A percentile compares a stretch with the other conserved stretches of the same genome.
phyloP scores from a whole-genome alignment of 92 coral and sea anemone species.

The Pocillopora meandrina region DNA sequence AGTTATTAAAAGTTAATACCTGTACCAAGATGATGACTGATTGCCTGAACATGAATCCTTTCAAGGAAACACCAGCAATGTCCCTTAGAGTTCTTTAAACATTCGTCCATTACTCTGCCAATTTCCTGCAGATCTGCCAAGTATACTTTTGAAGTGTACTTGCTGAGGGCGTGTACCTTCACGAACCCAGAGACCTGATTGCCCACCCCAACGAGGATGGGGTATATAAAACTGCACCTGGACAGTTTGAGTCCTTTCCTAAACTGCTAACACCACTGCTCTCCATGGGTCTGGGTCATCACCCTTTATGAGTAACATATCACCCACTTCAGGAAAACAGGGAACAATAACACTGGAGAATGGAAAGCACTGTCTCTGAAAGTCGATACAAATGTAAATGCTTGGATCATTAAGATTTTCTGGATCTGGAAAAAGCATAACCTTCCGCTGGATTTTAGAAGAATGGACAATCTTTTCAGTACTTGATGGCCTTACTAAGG shows the following conservation, averaged over 20 bases:
- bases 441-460: conserved; percentile 15
- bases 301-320: conserved; percentile 33
- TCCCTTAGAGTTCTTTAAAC: too few relatives aligned
- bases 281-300: conserved; percentile 48
- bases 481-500: conserved; percentile 9
- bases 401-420: conserved; percentile 5
- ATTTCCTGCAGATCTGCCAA: conserved; percentile 21
- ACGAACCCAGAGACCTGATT: conserved; percentile 37
- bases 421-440: conserved; percentile 30
- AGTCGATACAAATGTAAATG: conserved; percentile 19
- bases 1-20: too few relatives aligned
- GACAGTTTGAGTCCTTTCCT: conserved; percentile 1
- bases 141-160: conserved; percentile 7
- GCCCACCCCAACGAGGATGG: conserved; percentile 42
- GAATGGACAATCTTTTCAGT: conserved; percentile 26
- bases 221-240: conserved; percentile 32
- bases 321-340: conserved; percentile 37
- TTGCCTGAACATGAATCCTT: too few relatives aligned
- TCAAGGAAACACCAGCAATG: background rate
- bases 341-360: conserved; percentile 31
- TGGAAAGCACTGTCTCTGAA: conserved; percentile 30
- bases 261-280: conserved; percentile 19
- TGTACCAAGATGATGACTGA: too few relatives aligned
- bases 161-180: conserved; percentile 21
- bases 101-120: conserved; percentile 12